Percentiles rank a stretch among this genome's conserved stretches.
Conservation (phyloP, 2,797 vertebrate species). For the Phylloscopus collybita region DNA sequence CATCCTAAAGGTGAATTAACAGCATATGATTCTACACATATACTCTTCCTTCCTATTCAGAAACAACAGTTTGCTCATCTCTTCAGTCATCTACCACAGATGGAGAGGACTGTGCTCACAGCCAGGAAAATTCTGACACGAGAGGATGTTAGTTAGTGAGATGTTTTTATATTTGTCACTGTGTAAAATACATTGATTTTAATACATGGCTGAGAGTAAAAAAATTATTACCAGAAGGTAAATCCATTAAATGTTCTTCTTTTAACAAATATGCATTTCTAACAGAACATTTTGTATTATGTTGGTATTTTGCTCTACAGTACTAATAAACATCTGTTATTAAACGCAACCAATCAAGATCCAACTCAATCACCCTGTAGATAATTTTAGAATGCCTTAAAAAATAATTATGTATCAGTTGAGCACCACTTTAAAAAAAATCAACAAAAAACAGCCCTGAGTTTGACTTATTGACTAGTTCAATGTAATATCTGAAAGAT, state of each 20-base stretch:
- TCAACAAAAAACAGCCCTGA: background rate
- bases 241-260: slow-evolving; percentile 10
- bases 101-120: background rate
- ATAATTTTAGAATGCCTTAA: background rate
- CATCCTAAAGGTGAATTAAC: background rate
- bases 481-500: background rate
- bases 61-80: background rate
- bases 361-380: background rate
- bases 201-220: background rate
- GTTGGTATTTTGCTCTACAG: background rate
- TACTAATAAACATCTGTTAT: background rate
- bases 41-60: background rate
- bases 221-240: background rate
- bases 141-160: background rate
- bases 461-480: background rate
- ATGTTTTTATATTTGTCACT: background rate
- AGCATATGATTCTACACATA: background rate
- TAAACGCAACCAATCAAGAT: background rate
- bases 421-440: background rate
- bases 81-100: background rate
- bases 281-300: background rate
- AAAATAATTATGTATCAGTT: background rate
- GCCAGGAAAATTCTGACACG: background rate
- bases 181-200: slow-evolving; percentile 16
- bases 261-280: background rate